Evolutionary conservation across 2,797 vertebrate species (phyloP).

Genomic region (Gila robusta): DNA sequence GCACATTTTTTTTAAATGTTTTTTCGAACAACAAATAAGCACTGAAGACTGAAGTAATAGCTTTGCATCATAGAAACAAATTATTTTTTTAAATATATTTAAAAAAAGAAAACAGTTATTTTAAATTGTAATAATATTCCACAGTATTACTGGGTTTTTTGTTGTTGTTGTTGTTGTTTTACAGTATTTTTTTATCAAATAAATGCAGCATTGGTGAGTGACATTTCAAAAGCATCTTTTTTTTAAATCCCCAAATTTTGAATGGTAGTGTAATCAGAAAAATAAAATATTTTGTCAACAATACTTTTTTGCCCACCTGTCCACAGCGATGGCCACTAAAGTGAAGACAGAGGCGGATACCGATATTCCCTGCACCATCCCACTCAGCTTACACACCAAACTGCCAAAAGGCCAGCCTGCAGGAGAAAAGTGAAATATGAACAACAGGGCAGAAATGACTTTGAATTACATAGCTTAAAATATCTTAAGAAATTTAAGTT

Average conservation of each 20-base stretch:
- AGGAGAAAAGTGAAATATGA: conserved; percentile 7
- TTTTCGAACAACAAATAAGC: neutral
- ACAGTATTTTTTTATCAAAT: neutral
- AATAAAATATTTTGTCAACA: neutral
- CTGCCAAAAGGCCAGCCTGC: conserved; percentile 95
- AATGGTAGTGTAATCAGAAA: neutral
- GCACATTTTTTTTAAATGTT: neutral
- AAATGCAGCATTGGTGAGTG: neutral
- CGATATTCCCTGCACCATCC: conserved; percentile 92
- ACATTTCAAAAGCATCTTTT: neutral
- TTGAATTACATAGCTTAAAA: neutral
- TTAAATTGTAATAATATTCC: neutral
- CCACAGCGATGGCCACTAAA: conserved; percentile 90
- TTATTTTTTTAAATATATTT: neutral
- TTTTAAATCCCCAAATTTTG: neutral
- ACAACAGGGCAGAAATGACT: neutral
- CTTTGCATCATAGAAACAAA: neutral
- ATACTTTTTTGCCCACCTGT: conserved; percentile 80
- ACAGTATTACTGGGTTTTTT: neutral
- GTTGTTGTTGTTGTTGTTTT: too few species aligned
- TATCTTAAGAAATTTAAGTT: neutral
- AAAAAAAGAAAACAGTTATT: neutral
- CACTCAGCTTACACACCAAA: conserved; percentile 88
- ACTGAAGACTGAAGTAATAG: neutral
- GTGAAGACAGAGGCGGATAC: conserved; percentile 95